Percentiles rank a stretch among this genome's conserved stretches.
phyloP scores from a whole-genome alignment of 2,113 vertebrate genomes.

The Danionella cerebrum region DNA sequence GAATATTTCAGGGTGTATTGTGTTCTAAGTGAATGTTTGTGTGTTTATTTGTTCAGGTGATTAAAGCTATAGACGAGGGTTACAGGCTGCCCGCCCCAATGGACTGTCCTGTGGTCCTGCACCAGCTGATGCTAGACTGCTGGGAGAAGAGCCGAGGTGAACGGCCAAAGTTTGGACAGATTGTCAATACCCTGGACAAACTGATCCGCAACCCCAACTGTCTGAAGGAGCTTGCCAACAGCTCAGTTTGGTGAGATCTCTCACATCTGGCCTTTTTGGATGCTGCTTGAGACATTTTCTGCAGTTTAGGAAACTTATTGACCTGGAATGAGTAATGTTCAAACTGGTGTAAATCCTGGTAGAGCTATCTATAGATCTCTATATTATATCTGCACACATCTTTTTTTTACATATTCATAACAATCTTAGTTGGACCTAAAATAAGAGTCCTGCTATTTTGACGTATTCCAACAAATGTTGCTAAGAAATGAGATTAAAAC shows the following conservation, averaged over 20 bases:
- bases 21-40: neutral
- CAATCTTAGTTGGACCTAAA: too few relatives aligned
- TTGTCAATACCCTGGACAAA: constrained; percentile 72
- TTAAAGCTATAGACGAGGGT: constrained; percentile 73
- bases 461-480: too few relatives aligned
- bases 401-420: too few relatives aligned
- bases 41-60: constrained; percentile 54
- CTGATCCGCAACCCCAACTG: constrained; percentile 69
- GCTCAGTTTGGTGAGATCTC: constrained; percentile 61
- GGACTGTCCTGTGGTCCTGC: constrained; percentile 69
- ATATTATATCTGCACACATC: too few relatives aligned
- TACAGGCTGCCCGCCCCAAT: constrained; percentile 72
- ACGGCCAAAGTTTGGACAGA: constrained; percentile 71
- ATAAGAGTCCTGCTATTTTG: too few relatives aligned
- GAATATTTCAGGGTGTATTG: too few relatives aligned
- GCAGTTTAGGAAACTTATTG: too few relatives aligned
- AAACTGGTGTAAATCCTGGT: neutral
- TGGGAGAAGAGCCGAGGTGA: constrained; percentile 70
- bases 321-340: neutral
- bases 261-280: neutral
- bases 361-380: too few relatives aligned
- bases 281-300: neutral
- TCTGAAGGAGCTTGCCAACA: constrained; percentile 70
- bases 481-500: too few relatives aligned
- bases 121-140: constrained; percentile 73